Percentiles rank a stretch among this genome's conserved stretches.
These are phyloP conservation scores for Oncorhynchus nerka DNA, from an alignment of 2,113 vertebrate genomes.

Conservation along the genomic window DNA sequence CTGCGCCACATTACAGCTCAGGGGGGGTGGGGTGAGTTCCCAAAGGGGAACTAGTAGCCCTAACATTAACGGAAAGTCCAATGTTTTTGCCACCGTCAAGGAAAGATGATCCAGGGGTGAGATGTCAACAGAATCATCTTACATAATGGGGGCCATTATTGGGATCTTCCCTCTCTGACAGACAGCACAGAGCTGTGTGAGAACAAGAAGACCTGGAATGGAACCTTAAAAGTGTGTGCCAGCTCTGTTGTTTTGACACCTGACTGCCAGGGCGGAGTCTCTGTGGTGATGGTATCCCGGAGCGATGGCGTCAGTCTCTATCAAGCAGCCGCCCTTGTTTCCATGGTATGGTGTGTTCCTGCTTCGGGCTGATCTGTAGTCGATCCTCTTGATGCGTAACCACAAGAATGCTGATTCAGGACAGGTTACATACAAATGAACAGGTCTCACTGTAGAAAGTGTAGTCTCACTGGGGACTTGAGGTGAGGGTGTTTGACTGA, in stretches of 20 bases:
- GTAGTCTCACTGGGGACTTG: no score
- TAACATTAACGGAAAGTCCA: neutral
- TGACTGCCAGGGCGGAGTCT: neutral
- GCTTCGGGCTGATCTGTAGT: constrained; percentile 9
- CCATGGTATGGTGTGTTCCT: neutral
- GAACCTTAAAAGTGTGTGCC: neutral
- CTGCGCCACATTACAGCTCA: no score
- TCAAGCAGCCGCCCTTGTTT: neutral
- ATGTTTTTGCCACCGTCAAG: neutral
- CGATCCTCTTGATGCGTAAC: constrained; percentile 8
- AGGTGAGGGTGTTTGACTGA: no score
- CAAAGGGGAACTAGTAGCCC: no score
- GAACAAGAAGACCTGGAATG: constrained; percentile 17
- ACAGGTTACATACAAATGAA: neutral
- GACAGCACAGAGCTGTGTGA: neutral
- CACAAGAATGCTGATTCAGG: constrained; percentile 22
- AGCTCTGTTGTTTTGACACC: neutral
- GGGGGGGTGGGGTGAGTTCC: no score
- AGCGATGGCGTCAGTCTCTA: neutral
- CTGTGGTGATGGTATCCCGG: neutral
- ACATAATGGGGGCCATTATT: constrained; percentile 23
- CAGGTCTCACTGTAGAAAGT: neutral
- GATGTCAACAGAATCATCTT: constrained; percentile 14
- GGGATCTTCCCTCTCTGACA: neutral
- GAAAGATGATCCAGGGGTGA: constrained; percentile 8